Percentiles rank a stretch among this genome's conserved stretches.
These are phyloP conservation scores for Bergia sp. DNA, from an alignment of 92 coral and sea anemone genomes.

Conservation along the genomic window DNA sequence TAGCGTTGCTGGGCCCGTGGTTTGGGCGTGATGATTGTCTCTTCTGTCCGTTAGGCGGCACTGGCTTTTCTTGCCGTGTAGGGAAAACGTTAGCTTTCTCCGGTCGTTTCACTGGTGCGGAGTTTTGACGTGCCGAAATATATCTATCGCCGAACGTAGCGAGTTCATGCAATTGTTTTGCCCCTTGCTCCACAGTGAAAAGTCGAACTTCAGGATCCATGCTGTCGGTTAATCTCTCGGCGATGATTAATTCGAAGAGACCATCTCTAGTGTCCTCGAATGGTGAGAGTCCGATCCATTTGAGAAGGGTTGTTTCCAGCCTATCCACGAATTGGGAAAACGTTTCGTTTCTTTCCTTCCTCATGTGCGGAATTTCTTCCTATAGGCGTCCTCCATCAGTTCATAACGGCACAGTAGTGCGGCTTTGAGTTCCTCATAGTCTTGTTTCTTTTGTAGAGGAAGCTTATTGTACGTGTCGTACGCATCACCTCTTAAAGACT, in stretches of 20 bases:
- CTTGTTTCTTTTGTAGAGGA: constrained; percentile 25
- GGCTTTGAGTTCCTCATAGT: constrained; percentile 23
- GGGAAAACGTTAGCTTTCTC: constrained; percentile 9
- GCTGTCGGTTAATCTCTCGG: constrained; percentile 24
- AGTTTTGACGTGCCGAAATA: not conserved
- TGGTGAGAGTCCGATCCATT: constrained; percentile 27
- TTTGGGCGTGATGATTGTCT: not conserved
- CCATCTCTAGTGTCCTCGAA: constrained; percentile 16
- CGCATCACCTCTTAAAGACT: constrained; percentile 23
- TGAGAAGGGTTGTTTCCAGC: constrained; percentile 22
- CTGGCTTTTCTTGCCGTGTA: constrained; percentile 18
- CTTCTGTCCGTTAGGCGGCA: constrained; percentile 22
- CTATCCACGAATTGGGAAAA: constrained; percentile 25
- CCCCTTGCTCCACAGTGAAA: constrained; percentile 2
- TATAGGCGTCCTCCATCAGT: constrained; percentile 20
- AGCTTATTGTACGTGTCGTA: constrained; percentile 25
- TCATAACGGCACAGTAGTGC: constrained; percentile 17
- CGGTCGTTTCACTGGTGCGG: not conserved
- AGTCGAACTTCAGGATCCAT: constrained; percentile 2
- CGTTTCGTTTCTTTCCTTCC: constrained; percentile 4
- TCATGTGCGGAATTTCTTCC: constrained; percentile 19
- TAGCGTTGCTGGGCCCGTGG: constrained; percentile 24
- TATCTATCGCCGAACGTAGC: constrained; percentile 11
- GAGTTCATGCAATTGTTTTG: constrained; percentile 14
- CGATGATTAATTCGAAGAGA: constrained; percentile 10